Evolutionary conservation across 1,140 invertebrate species (phyloP), one percentile per base, ranked within the genome.

Genomic region (Dendroctonus ponderosae): DNA sequence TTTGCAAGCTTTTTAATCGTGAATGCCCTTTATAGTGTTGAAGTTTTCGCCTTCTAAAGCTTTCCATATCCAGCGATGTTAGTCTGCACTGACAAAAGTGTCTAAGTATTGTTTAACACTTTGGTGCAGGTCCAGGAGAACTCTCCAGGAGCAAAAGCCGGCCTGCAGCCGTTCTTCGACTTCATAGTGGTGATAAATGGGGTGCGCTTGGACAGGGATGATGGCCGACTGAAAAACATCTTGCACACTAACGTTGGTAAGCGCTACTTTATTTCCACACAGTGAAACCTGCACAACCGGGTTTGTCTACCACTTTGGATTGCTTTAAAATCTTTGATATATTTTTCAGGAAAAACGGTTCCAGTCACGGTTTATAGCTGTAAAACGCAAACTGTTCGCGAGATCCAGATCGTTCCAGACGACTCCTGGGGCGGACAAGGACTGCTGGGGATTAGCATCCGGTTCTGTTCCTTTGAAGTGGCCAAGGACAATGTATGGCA

Each of bases 401-500:
- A 96, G 79, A 88, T 98, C 5, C 87, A 85, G 51, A 91, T 99
- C 53, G 89, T 89, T 50, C 98, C 97, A 0, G 96, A 91, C 76
- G 89, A 90, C 73, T 88, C 85, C 65, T 97, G 94, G 94, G 95
- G 94, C 68, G 96, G 96, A 6, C 95, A 99, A 79, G 98, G 98
- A 1, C 82, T 99, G 5, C 84, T 99, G 38, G 98, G 98, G 41
- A 94, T 99, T 50, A 98, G 94, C 76, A 99, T 99, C 74, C 85
- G 95, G 65, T 99, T 99, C 83, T 99, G 97, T 81, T 99, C 97
- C 0, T 99, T 99, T 83, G 96, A 99, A 84, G 96, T 97, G 66
- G 97, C 97, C 26, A 98, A 97, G 84, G 96, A 99, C 82, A 98
- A 98, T 84, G 97, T 99, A 8, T 99, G 98, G 97, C 96, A 99